Conservation (phyloP, 2,113 vertebrate species). For the Eulemur macaco region DNA sequence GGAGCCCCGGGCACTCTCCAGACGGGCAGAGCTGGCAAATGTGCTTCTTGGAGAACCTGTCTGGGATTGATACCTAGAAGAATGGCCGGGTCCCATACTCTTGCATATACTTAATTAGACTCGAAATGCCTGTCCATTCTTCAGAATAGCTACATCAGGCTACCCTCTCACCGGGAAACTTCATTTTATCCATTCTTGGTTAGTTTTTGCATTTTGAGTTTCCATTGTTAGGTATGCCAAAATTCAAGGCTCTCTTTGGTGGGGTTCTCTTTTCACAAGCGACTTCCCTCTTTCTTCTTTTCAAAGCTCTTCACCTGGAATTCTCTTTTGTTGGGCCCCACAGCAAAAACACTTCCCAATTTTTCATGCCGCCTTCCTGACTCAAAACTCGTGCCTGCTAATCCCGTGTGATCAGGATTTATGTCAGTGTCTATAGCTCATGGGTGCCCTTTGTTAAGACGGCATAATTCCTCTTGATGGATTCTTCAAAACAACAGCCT, state of each 20-base stretch:
- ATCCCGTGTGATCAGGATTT: not conserved
- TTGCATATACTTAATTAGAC: too few species aligned
- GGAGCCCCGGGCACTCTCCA: not conserved
- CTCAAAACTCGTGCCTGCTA: not conserved
- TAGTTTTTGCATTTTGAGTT: not conserved
- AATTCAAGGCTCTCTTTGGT: not conserved
- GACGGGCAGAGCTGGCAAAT: not conserved
- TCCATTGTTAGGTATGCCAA: not conserved
- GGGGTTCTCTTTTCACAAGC: not conserved
- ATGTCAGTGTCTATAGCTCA: not conserved
- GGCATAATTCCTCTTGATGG: conserved; percentile 4
- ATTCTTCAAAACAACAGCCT: not conserved
- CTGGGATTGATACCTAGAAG: not conserved
- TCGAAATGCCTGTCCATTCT: not conserved
- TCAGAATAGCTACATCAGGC: not conserved
- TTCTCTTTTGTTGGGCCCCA: not conserved
- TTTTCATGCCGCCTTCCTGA: not conserved
- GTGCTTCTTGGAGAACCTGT: not conserved
- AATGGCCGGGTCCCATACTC: not conserved
- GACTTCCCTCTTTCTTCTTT: not conserved
- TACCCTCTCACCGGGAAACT: not conserved
- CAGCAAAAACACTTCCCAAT: not conserved
- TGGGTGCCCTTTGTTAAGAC: not conserved
- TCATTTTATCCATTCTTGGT: not conserved
- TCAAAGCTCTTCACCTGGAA: not conserved